phyloP scores from a whole-genome alignment of 2,113 vertebrate species.

The Catharus minimus region DNA sequence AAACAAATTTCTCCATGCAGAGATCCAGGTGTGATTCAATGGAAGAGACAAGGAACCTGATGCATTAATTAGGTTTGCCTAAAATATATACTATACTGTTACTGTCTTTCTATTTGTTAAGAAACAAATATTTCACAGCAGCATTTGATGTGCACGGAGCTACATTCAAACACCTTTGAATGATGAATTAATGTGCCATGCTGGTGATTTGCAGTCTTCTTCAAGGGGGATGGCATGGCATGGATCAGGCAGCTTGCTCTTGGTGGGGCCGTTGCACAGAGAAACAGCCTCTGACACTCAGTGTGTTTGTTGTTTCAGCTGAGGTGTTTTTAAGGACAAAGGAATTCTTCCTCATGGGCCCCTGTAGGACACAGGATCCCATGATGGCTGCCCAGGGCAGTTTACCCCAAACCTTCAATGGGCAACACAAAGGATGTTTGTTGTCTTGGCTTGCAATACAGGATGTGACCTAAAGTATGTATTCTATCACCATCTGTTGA shows the following conservation, averaged over 20 bases:
- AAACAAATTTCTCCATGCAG: background rate
- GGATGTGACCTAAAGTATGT: too few relatives aligned
- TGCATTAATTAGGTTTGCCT: background rate
- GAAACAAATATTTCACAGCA: background rate
- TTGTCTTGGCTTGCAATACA: background rate
- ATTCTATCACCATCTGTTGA: too few relatives aligned
- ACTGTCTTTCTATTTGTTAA: background rate
- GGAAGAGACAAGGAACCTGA: background rate
- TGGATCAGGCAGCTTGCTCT: background rate
- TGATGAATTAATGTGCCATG: background rate
- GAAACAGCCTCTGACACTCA: background rate
- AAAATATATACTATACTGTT: background rate
- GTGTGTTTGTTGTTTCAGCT: background rate
- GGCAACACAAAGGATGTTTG: accelerated
- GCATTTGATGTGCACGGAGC: background rate
- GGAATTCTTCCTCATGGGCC: background rate
- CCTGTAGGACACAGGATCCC: accelerated
- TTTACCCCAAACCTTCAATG: background rate
- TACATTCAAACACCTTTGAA: background rate
- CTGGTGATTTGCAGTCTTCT: background rate
- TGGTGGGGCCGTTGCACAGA: background rate
- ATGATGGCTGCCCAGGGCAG: background rate
- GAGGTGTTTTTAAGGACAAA: background rate
- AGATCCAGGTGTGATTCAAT: background rate
- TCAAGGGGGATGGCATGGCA: accelerated